A percentile compares a stretch with the other conserved stretches of the same genome.
These are phyloP conservation scores for Psix sp. DNA, from an alignment of 1,140 invertebrate genomes.

Conservation along the genomic window DNA sequence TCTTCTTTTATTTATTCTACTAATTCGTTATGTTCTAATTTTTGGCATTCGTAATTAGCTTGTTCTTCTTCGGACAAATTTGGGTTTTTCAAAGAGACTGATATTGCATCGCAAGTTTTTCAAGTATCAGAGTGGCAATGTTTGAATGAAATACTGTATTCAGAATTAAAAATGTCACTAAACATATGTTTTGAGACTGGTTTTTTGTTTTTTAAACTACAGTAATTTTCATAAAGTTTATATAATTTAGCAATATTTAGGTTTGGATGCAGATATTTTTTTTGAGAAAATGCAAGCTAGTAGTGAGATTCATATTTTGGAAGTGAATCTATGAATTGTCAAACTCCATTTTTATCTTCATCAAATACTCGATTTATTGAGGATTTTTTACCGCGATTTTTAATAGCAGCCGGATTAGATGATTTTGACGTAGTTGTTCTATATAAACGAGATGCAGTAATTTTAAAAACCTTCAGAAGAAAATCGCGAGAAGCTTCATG, in stretches of 20 bases:
- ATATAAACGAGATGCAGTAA: conserved; percentile 1
- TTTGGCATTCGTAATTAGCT: not conserved
- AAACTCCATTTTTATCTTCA: not conserved
- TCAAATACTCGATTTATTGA: not conserved
- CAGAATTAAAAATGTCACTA: not conserved
- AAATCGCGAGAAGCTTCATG: not conserved
- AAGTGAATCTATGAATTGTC: conserved; percentile 1
- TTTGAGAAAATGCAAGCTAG: not conserved
- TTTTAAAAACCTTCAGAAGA: not conserved
- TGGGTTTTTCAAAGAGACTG: not conserved
- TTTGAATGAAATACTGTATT: not conserved
- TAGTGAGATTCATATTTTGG: not conserved
- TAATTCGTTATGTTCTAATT: not conserved
- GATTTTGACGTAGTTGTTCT: not conserved
- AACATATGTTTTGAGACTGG: not conserved
- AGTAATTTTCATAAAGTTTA: not conserved
- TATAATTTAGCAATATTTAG: not conserved
- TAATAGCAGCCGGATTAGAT: not conserved
- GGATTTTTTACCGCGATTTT: not conserved
- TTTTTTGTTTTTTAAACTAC: not conserved
- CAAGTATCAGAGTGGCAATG: not conserved
- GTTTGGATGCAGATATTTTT: not conserved
- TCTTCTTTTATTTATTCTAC: not conserved
- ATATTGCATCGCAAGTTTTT: not conserved
- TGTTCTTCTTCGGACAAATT: not conserved